Evolutionary conservation across 2,797 vertebrate genomes (phyloP), one percentile per base, ranked within the genome.

Genomic region (Phrynocephalus vlangalii): DNA sequence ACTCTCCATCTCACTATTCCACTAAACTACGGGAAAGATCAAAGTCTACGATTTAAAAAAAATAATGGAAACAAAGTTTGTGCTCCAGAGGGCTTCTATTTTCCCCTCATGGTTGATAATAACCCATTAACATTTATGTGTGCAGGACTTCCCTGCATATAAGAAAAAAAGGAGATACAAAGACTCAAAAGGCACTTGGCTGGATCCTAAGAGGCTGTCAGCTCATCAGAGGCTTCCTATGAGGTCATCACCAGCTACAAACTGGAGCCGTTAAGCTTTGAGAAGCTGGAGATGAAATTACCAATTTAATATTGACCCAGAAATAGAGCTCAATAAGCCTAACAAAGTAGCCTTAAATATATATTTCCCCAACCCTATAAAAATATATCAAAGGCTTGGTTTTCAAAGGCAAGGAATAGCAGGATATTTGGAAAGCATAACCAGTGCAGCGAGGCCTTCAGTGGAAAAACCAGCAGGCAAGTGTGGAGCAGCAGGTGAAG

Each of bases 281-380:
- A 90, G 78, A 90, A 90, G 85, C 44, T 92, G 85, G 84, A 94
- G 83, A 90, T 91, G 33, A 94, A 95, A 90, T 91, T 95, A 89
- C 76, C 91, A 44, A 33, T 94, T 93, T 89, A 72, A 84, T 85
- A 86, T 1, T 84, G 87, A 89, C 33, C 83, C n/a, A 86, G 72
- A 76, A 92, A 87, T 38, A 66, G 15, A 90, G 87, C 86, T 86
- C 26, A 88, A 87, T 11, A 77, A 1, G 1, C 44, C 84, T 78
- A 92, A 87, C 33, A 91, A 15, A 86, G 18, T 81, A 82, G 79
- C 90, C 70, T 92, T 77, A 88, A 90, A 88, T 90, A 94, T 56
- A 48, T 87, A 87, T 89, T 90, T 94, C 94, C 67, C 68, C 92
- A 92, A 89, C 87, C 48, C 92, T 66, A 89, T 93, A 88, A 84